A percentile compares a stretch with the other conserved stretches of the same genome.
Evolutionary conservation across 2,113 vertebrate genomes (phyloP).

Genomic region (Tupaia chinensis): DNA sequence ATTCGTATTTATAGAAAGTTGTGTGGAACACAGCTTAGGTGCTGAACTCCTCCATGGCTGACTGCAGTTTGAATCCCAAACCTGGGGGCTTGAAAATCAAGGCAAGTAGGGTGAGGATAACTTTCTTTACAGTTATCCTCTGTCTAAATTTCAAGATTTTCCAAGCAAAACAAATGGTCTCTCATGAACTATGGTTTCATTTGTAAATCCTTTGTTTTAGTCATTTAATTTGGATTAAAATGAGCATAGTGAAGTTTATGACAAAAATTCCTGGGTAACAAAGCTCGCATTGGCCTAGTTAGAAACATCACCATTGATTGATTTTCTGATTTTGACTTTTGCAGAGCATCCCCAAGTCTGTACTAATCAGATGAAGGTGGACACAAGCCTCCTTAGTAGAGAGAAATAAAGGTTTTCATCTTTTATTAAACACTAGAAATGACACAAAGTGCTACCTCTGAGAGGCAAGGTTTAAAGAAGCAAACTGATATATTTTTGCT

Average conservation of each 20-base stretch:
- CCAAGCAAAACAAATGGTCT: neutral
- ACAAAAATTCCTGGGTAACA: neutral
- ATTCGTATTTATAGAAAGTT: neutral
- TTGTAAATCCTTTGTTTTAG: neutral
- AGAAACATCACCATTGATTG: neutral
- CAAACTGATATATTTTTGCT: constrained; percentile 85
- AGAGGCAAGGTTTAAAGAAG: constrained; percentile 80
- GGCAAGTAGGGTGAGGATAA: rapidly evolving
- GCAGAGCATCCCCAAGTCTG: neutral
- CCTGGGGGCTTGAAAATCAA: no score
- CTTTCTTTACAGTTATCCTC: neutral
- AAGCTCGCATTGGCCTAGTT: neutral
- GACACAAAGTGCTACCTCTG: constrained; percentile 77
- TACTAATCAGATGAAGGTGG: neutral
- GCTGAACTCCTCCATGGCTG: no score
- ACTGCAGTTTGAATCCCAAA: no score
- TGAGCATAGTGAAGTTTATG: neutral
- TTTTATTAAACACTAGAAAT: constrained; percentile 85
- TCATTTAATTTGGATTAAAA: constrained; percentile 45
- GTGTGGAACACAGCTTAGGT: neutral
- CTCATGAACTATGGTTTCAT: neutral
- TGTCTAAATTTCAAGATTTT: constrained; percentile 1
- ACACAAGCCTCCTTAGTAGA: constrained; percentile 37
- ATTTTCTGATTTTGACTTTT: constrained; percentile 47
- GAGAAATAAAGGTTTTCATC: constrained; percentile 82